Percentiles rank a stretch among this genome's conserved stretches.
Evolutionary conservation across 2,888 invertebrate species (phyloP).

Genomic region (Trissolcus japonicus): DNA sequence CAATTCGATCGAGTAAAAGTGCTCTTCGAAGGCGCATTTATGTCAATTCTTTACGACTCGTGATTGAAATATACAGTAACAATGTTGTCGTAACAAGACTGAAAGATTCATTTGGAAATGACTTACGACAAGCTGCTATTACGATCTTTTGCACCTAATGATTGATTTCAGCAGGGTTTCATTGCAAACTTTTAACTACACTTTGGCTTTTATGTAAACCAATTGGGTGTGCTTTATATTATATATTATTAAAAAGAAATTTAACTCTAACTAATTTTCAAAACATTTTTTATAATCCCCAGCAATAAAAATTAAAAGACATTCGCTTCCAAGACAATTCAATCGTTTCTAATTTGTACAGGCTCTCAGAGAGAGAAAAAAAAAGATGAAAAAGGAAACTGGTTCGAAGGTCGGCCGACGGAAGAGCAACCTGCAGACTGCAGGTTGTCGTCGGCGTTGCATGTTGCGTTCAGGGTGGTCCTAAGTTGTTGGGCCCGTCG

Average conservation of each 20-base stretch:
- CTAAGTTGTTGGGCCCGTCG: slow-evolving; percentile 59
- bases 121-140: slow-evolving; percentile 21
- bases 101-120: slow-evolving; percentile 17
- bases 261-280: background rate
- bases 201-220: background rate
- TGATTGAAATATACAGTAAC: slow-evolving; percentile 32
- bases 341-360: too few relatives aligned
- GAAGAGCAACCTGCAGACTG: slow-evolving; percentile 8
- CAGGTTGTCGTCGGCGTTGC: slow-evolving; percentile 59
- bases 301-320: too few relatives aligned
- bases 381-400: background rate
- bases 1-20: slow-evolving; percentile 40
- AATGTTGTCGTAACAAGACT: slow-evolving; percentile 21
- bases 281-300: too few relatives aligned
- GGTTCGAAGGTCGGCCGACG: slow-evolving; percentile 7
- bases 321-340: too few relatives aligned
- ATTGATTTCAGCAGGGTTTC: slow-evolving; percentile 19
- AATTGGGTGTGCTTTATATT: background rate
- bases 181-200: background rate
- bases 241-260: background rate
- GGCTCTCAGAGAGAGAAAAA: too few relatives aligned
- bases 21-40: slow-evolving; percentile 29
- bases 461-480: slow-evolving; percentile 69
- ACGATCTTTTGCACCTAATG: slow-evolving; percentile 13
- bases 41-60: slow-evolving; percentile 30